Conservation (phyloP, 2,113 vertebrate genomes). For the Tenrec ecaudatus region DNA sequence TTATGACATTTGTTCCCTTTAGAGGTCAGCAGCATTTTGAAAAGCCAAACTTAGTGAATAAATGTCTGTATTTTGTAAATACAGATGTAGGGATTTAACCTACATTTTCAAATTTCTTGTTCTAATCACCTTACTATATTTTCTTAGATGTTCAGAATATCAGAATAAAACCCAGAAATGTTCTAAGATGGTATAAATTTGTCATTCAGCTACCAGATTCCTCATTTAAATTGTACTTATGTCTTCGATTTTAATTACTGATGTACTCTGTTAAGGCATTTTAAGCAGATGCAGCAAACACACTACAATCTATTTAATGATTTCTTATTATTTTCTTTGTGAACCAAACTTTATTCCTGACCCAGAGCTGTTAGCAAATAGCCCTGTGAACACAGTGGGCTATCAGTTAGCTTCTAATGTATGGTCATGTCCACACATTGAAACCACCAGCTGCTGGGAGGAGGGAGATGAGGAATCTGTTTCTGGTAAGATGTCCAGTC, state of each 20-base stretch:
- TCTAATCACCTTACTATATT: neutral
- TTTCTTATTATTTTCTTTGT: neutral
- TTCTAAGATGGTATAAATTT: conserved; percentile 6
- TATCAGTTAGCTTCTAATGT: too few relatives aligned
- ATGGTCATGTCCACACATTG: too few relatives aligned
- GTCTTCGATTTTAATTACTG: neutral
- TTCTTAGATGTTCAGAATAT: neutral
- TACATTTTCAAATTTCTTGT: neutral
- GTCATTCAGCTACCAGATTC: neutral
- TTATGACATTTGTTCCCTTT: conserved; percentile 63
- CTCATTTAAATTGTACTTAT: neutral
- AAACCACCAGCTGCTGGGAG: too few relatives aligned
- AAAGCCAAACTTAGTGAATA: conserved; percentile 41
- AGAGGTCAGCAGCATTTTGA: conserved; percentile 49
- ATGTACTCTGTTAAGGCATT: neutral
- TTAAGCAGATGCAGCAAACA: neutral
- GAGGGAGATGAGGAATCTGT: too few relatives aligned
- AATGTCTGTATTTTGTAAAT: neutral
- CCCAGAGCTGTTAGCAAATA: too few relatives aligned
- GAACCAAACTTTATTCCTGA: neutral
- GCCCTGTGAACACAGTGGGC: too few relatives aligned
- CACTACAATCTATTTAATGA: neutral
- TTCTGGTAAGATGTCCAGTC: too few relatives aligned
- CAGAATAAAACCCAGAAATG: neutral
- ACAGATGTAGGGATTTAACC: neutral